Evolutionary conservation across 2,113 vertebrate genomes (phyloP), one percentile per base, ranked within the genome.

Genomic region (Phasianus colchicus): DNA sequence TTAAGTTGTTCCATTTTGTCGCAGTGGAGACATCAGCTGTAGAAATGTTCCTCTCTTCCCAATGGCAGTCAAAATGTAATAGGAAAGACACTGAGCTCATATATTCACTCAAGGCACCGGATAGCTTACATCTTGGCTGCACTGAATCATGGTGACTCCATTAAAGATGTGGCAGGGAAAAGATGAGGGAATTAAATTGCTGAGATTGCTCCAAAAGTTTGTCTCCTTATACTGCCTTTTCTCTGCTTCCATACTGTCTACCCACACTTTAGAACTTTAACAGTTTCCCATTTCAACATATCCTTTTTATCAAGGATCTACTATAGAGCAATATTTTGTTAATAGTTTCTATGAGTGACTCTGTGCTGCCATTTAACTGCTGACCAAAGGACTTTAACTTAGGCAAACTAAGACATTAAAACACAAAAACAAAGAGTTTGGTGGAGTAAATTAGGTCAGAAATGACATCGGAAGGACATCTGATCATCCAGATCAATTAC

Each of bases 31-130:
- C 32, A 60, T 22, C 54, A 67, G 71, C 78, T 74, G 60, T 32
- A 71, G 72, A n/a, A 89, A 64, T 60, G 38, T 10, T 75, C 22
- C 32, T 17, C 34, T 67, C n/a, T 83, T 74, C 57, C 12, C 38
- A 71, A 17, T n/a, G 50, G 47, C 82, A 92, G 75, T 80, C 67
- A 82, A 94, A 93, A 93, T n/a, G 55, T 1, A 3, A 21, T 3
- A 60, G 50, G 34, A 78, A 92, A 95, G 95, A 11, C 42, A 76
- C 32, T 77, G 71, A 85, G 29, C 18, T 95, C 84, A 55, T 55
- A 30, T 4, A 0, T 85, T 85, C 20, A 45, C 38, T 48, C 42
- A 58, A 54, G 42, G 29, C 45, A 10, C 58, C 76, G 34, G 19
- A 4, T 79, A 48, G 40, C 32, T 94, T 83, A 66, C 36, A 34